These are phyloP conservation scores for Pomatostomus ruficeps DNA, from an alignment of 2,113 vertebrate genomes.

Conservation along the genomic window DNA sequence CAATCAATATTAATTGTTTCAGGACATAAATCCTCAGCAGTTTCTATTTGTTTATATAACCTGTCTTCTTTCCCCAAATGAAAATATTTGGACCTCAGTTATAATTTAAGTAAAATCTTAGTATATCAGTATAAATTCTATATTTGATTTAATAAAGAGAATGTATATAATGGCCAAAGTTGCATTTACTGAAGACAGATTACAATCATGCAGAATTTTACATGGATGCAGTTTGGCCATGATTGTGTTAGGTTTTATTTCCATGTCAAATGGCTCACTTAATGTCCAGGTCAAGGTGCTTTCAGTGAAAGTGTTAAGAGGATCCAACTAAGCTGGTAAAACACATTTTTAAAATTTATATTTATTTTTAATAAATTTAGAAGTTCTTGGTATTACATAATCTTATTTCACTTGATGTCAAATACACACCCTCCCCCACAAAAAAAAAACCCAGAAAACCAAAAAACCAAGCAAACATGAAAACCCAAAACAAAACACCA, in stretches of 20 bases:
- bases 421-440: background rate
- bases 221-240: background rate
- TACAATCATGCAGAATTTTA: background rate
- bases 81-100: background rate
- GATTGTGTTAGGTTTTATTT: background rate
- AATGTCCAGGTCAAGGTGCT: background rate
- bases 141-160: background rate
- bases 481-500: background rate
- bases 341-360: background rate
- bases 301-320: background rate
- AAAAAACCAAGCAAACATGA: background rate
- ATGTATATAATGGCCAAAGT: background rate
- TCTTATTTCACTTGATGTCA: background rate
- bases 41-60: background rate
- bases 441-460: too few species aligned
- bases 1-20: background rate
- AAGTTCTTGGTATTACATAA: background rate
- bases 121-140: background rate
- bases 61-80: background rate
- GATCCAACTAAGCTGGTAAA: background rate
- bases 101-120: background rate
- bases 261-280: background rate
- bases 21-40: background rate
- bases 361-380: background rate
- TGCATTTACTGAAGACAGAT: background rate